phyloP scores from a whole-genome alignment of 2,113 vertebrate species.

The Cnemophilus loriae region DNA sequence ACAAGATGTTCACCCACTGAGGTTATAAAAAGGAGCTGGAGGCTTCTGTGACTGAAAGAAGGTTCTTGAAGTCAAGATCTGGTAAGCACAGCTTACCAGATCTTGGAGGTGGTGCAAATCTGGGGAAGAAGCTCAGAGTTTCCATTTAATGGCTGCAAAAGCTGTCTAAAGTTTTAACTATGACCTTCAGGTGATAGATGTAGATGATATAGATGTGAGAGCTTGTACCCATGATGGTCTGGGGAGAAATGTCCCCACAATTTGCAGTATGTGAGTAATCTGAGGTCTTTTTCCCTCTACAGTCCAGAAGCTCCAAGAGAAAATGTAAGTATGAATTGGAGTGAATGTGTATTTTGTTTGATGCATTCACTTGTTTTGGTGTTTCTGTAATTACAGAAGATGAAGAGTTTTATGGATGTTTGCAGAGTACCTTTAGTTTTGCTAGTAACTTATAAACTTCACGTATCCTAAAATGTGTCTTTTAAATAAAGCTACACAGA shows the following conservation, averaged over 20 bases:
- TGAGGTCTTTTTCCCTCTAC: background rate
- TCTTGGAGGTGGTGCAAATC: too few relatives aligned
- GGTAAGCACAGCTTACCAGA: background rate
- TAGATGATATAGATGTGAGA: background rate
- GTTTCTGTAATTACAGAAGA: background rate
- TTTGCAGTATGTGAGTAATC: background rate
- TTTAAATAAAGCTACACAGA: background rate
- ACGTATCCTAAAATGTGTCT: background rate
- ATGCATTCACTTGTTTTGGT: background rate
- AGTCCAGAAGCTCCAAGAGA: background rate
- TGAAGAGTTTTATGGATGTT: background rate
- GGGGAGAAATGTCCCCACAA: background rate
- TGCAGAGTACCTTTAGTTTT: background rate
- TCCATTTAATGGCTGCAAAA: background rate
- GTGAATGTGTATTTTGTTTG: background rate
- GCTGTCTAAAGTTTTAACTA: background rate
- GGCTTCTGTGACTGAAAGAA: rapidly evolving
- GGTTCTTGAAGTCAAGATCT: background rate
- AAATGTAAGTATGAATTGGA: background rate
- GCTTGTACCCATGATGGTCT: background rate
- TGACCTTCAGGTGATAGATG: background rate
- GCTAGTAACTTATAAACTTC: background rate
- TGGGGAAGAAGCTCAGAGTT: background rate
- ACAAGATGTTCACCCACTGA: background rate
- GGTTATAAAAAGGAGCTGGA: background rate